Percentiles rank a stretch among this genome's conserved stretches.
Conservation (phyloP, 2,113 vertebrate species). For the Brachyhypopomus occidentalis region DNA sequence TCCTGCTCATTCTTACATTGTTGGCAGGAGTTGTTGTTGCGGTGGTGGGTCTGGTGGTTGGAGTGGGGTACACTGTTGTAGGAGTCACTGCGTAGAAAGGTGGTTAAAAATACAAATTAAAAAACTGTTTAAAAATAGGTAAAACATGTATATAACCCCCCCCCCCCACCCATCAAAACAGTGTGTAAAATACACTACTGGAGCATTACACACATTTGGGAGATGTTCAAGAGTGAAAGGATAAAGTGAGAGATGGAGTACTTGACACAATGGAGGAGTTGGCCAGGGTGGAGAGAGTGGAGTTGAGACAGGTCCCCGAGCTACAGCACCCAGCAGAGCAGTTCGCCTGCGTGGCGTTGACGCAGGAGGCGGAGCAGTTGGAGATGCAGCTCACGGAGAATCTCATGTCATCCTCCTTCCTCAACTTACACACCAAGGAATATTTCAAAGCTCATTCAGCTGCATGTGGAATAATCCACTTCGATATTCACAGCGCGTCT, state of each 20-base stretch:
- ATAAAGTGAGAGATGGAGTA: slow-evolving; percentile 34
- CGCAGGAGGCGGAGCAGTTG: slow-evolving; percentile 51
- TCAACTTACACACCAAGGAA: slow-evolving; percentile 64
- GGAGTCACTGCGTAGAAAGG: slow-evolving; percentile 16
- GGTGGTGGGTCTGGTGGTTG: slow-evolving; percentile 23
- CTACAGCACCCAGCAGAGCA: slow-evolving; percentile 73
- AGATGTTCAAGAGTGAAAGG: background rate
- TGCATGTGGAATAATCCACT: background rate
- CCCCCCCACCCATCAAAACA: background rate
- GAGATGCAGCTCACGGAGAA: slow-evolving; percentile 64
- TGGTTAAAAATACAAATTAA: background rate
- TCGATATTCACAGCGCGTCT: background rate
- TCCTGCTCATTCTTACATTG: slow-evolving; percentile 63
- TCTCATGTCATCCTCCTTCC: slow-evolving; percentile 53
- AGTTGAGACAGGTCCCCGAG: slow-evolving; percentile 67
- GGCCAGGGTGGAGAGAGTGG: slow-evolving; percentile 55
- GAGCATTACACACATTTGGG: background rate
- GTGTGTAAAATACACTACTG: background rate
- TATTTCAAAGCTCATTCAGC: slow-evolving; percentile 12
- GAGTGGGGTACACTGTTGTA: slow-evolving; percentile 7
- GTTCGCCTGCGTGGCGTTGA: slow-evolving; percentile 34
- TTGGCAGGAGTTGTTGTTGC: slow-evolving; percentile 11
- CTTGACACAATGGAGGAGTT: slow-evolving; percentile 53
- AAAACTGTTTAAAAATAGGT: background rate
- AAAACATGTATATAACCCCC: too few relatives aligned